Base-by-base conservation (phyloP, 23 tunicate genomes). In the Ciona savignyi region DNA sequence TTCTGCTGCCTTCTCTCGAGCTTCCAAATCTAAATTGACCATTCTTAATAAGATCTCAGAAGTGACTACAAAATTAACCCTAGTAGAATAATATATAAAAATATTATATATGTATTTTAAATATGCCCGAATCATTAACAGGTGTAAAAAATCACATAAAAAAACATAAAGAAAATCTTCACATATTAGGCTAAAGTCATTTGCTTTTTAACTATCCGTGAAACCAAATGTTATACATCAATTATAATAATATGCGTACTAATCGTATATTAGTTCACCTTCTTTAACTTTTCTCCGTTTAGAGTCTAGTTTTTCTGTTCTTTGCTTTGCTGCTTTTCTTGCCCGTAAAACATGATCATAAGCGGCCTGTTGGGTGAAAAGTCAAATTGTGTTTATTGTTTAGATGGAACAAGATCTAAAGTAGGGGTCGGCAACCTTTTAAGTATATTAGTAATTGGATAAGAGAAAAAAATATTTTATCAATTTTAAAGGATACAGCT, bases 1-100 rank as follows among this genome's bases (percentile, higher is more conserved):
- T 64, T 88, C 96, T 0, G 96, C 96, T 33, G 96, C 96, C 61
- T 66, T 71, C 34, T 88, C 96, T 32, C 96, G 65, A 0, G 82
- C 96, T 81, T 88, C 96, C 25, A 88, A 73, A 77, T 88, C 96
- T 82, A 42, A 42, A 15, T 42, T 42, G n/a, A n/a, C n/a, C n/a
- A n/a, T n/a, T n/a, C n/a, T n/a, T n/a, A n/a, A n/a, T n/a, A n/a
- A n/a, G n/a, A n/a, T n/a, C n/a, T n/a, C n/a, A n/a, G n/a, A n/a
- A n/a, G n/a, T n/a, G n/a, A n/a, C n/a, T n/a, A n/a, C n/a, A n/a
- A n/a, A n/a, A n/a, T n/a, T n/a, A n/a, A n/a, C n/a, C n/a, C n/a
- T n/a, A n/a, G n/a, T n/a, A n/a, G n/a, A n/a, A n/a, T n/a, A n/a
- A n/a, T n/a, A n/a, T n/a, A n/a, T n/a, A n/a, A n/a, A n/a, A n/a